Conservation (phyloP, 2,888 invertebrate species). For the Dryomyza anilis region DNA sequence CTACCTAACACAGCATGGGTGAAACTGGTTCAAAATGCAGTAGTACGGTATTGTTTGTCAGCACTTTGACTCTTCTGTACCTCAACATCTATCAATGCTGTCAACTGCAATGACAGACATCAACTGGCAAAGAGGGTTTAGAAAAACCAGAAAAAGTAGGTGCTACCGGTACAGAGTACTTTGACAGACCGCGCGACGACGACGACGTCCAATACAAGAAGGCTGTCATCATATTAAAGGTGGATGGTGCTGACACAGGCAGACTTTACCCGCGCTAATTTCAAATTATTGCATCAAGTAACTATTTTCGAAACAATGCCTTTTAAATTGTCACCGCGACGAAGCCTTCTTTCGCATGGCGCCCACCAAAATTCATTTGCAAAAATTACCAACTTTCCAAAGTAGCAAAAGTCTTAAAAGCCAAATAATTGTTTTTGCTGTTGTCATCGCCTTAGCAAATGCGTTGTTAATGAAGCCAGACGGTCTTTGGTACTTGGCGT, state of each 20-base stretch:
- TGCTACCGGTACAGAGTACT: background rate
- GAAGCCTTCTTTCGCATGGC: slow-evolving; percentile 28
- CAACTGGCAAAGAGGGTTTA: slow-evolving; percentile 1
- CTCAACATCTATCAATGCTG: slow-evolving; percentile 30
- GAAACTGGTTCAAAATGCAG: too few relatives aligned
- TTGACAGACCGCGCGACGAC: background rate
- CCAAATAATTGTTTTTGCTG: slow-evolving; percentile 37
- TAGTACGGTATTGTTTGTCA: too few relatives aligned
- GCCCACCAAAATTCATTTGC: slow-evolving; percentile 10
- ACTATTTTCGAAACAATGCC: too few relatives aligned
- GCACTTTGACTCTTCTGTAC: too few relatives aligned
- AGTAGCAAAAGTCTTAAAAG: slow-evolving; percentile 41
- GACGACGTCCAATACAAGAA: too few relatives aligned
- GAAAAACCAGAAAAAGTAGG: too few relatives aligned
- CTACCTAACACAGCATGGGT: too few relatives aligned
- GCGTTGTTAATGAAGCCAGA: background rate
- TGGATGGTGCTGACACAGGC: too few relatives aligned
- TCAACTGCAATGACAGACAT: slow-evolving; percentile 33
- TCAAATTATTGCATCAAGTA: slow-evolving; percentile 56
- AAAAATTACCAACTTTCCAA: slow-evolving; percentile 42
- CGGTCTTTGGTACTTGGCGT: background rate
- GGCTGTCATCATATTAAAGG: too few relatives aligned
- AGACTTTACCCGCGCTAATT: too few relatives aligned
- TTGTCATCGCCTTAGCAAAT: slow-evolving; percentile 47
- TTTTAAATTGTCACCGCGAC: slow-evolving; percentile 22